Percentiles rank a stretch among this genome's conserved stretches.
These are phyloP conservation scores for Aix galericulata DNA, from an alignment of 2,113 vertebrate genomes.

Conservation along the genomic window DNA sequence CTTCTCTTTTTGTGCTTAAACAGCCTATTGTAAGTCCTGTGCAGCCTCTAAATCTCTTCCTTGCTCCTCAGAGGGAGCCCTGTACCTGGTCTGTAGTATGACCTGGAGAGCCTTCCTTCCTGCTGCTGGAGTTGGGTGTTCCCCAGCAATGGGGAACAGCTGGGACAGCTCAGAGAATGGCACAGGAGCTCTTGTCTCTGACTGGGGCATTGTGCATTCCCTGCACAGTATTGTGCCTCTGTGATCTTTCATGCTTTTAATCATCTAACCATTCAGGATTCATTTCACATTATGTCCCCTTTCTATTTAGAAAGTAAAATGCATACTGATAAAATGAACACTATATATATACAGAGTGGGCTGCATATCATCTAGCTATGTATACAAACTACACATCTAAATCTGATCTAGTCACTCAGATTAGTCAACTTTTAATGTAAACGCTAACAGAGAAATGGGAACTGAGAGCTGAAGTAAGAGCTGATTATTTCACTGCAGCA, in stretches of 20 bases:
- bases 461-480: neutral
- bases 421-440: neutral
- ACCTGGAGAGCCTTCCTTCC: neutral
- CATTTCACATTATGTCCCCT: neutral
- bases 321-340: neutral
- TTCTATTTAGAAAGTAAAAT: neutral
- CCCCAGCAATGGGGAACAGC: rapidly evolving
- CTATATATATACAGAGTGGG: neutral
- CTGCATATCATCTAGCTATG: neutral
- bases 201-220: neutral
- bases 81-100: neutral
- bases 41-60: neutral
- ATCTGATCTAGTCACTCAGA: neutral
- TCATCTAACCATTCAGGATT: neutral
- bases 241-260: neutral
- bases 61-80: neutral
- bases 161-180: neutral
- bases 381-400: neutral
- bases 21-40: rapidly evolving
- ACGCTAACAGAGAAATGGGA: neutral
- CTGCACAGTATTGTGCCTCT: neutral
- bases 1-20: neutral
- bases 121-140: neutral
- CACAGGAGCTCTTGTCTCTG: neutral
- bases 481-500: neutral